A percentile compares a stretch with the other conserved stretches of the same genome.
phyloP scores from a whole-genome alignment of 2,113 vertebrate species.

The Microcebus tavaratra region DNA sequence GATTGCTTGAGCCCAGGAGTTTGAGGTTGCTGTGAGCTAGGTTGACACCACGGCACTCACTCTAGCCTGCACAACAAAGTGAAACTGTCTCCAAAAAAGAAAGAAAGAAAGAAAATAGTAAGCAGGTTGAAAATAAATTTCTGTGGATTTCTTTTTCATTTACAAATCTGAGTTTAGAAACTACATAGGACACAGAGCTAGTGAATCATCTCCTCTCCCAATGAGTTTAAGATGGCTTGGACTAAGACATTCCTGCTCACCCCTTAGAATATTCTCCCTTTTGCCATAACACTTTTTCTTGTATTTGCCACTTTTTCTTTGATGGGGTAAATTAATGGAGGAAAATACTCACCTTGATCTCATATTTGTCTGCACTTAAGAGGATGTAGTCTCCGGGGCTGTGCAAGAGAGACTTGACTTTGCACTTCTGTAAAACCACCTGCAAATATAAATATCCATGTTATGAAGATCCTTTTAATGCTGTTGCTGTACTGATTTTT shows the following conservation, averaged over 20 bases:
- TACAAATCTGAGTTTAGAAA: conserved; percentile 26
- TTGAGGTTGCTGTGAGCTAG: too few species aligned
- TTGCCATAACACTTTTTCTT: not conserved
- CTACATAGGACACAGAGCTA: not conserved
- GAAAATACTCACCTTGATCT: conserved; percentile 93
- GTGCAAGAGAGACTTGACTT: conserved; percentile 97
- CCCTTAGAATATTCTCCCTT: not conserved
- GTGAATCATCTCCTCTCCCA: not conserved
- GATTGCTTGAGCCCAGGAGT: too few species aligned
- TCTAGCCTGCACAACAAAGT: too few species aligned
- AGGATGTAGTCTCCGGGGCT: conserved; percentile 97
- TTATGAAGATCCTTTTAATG: not conserved
- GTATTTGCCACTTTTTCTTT: conserved; percentile 22
- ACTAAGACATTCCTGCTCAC: not conserved
- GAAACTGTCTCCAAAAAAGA: too few species aligned
- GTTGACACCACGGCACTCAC: too few species aligned
- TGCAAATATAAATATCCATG: conserved; percentile 76
- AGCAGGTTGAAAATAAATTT: not conserved
- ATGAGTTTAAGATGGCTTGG: not conserved
- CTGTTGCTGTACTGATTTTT: not conserved
- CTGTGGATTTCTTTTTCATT: conserved; percentile 6
- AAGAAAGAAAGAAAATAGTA: not conserved
- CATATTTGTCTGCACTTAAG: conserved; percentile 98
- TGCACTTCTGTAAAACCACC: conserved; percentile 96
- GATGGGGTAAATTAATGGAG: conserved; percentile 11